A percentile compares a stretch with the other conserved stretches of the same genome.
Conservation (phyloP, 64 coral and sea anemone genomes). For the Montipora capricornis region DNA sequence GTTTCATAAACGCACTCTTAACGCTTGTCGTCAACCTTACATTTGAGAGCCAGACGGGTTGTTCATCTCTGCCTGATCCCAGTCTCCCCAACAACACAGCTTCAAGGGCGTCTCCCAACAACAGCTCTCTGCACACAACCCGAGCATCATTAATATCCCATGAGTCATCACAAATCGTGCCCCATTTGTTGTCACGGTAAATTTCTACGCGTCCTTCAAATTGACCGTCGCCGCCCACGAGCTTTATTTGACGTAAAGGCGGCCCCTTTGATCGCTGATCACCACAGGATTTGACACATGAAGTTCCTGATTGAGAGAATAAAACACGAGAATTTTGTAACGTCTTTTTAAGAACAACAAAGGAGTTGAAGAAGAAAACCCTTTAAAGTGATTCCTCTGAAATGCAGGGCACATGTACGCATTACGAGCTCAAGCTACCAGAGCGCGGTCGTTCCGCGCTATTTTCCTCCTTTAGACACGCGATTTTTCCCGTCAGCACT, state of each 20-base stretch:
- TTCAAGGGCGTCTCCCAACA: constrained; percentile 73
- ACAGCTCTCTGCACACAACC: constrained; percentile 80
- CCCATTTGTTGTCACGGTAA: constrained; percentile 75
- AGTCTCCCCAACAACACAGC: constrained; percentile 33
- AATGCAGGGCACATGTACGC: too few species aligned
- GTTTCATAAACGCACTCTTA: too few species aligned
- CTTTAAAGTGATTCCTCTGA: too few species aligned
- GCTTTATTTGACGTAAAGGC: constrained; percentile 38
- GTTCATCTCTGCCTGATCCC: constrained; percentile 6
- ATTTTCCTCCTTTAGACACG: too few species aligned
- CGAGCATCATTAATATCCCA: constrained; percentile 83
- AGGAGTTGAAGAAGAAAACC: background rate
- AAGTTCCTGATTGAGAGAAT: background rate
- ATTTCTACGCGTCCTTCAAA: constrained; percentile 88
- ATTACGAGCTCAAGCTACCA: too few species aligned
- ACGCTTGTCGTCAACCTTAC: background rate
- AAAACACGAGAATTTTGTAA: background rate
- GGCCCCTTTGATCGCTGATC: constrained; percentile 51
- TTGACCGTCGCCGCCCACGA: constrained; percentile 37
- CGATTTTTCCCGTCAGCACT: too few species aligned
- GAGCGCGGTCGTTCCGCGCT: too few species aligned
- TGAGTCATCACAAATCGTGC: constrained; percentile 86
- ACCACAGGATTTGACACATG: constrained; percentile 30
- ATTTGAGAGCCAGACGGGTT: constrained; percentile 56
- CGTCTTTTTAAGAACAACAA: too few species aligned